Conservation (phyloP, 2,888 invertebrate species). For the Drosophila putrida region DNA sequence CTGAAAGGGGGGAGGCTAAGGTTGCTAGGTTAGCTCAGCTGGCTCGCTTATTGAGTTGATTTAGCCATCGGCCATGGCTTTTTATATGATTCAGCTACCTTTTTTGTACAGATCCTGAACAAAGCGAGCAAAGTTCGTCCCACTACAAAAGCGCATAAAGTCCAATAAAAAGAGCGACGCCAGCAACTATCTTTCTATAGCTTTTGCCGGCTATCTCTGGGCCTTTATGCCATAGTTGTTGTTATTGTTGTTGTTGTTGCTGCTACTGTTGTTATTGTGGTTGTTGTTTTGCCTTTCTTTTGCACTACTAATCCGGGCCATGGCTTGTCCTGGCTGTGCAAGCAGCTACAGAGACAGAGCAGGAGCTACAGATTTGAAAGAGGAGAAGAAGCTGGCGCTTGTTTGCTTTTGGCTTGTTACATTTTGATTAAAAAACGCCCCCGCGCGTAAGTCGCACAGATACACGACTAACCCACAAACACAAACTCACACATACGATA, state of each 20-base stretch:
- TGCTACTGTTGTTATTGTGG: background rate
- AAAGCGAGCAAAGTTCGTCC: constrained; percentile 31
- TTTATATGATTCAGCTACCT: constrained; percentile 67
- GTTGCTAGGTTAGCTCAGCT: background rate
- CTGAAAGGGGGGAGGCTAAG: background rate
- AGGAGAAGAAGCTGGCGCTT: constrained; percentile 49
- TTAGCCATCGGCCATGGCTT: constrained; percentile 69
- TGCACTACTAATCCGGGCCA: constrained; percentile 79
- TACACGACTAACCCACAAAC: constrained; percentile 52
- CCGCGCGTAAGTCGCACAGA: constrained; percentile 72
- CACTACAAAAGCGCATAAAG: constrained; percentile 78
- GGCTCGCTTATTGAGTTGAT: constrained; percentile 71
- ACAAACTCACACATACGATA: constrained; percentile 1
- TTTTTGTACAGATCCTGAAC: constrained; percentile 32
- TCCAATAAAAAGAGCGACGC: constrained; percentile 78
- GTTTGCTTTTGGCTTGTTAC: constrained; percentile 81
- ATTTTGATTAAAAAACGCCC: constrained; percentile 81
- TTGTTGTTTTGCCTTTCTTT: constrained; percentile 60
- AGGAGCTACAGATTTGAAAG: background rate
- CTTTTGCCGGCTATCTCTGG: constrained; percentile 71
- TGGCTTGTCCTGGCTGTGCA: constrained; percentile 45
- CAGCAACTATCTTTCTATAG: constrained; percentile 78
- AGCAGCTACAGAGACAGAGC: constrained; percentile 8
- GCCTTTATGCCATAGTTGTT: constrained; percentile 54
- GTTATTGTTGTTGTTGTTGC: constrained; percentile 29